Evolutionary conservation across 2,797 vertebrate species (phyloP).

Genomic region (Bryconaethiops microstoma): DNA sequence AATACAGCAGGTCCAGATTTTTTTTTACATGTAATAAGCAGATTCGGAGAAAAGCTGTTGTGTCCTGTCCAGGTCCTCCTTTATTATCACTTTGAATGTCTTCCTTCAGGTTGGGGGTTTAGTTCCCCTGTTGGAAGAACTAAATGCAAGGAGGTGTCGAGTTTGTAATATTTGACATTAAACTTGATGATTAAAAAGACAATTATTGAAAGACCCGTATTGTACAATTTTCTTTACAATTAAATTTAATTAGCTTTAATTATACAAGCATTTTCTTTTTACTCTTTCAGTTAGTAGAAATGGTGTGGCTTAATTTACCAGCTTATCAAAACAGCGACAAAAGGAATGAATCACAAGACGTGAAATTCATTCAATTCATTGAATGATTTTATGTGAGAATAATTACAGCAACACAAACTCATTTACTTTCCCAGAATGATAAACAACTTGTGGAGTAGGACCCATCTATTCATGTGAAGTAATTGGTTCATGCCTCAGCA

Average conservation of each 20-base stretch:
- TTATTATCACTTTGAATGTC: too few relatives aligned
- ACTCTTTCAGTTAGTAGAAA: background rate
- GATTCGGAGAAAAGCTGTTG: too few relatives aligned
- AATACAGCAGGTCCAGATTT: too few relatives aligned
- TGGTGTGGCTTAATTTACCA: constrained; percentile 20
- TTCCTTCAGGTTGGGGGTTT: too few relatives aligned
- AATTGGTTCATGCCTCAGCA: constrained; percentile 56
- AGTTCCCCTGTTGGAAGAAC: too few relatives aligned
- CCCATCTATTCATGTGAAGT: constrained; percentile 56
- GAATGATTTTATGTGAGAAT: constrained; percentile 43
- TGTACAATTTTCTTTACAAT: background rate
- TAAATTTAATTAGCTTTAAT: constrained; percentile 1
- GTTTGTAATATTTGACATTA: too few relatives aligned
- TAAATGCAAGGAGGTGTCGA: too few relatives aligned
- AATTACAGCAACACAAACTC: constrained; percentile 49
- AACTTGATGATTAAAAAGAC: too few relatives aligned
- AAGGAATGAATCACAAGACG: constrained; percentile 35
- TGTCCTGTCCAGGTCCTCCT: too few relatives aligned
- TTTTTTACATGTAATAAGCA: too few relatives aligned
- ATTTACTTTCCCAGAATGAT: constrained; percentile 51
- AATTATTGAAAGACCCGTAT: too few relatives aligned
- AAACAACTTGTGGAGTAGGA: constrained; percentile 36
- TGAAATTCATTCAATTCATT: constrained; percentile 26
- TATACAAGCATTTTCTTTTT: constrained; percentile 9
- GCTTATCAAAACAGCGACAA: constrained; percentile 31